These are phyloP conservation scores for Lethenteron camtschaticum DNA, from an alignment of 2,113 vertebrate genomes.

Conservation along the genomic window DNA sequence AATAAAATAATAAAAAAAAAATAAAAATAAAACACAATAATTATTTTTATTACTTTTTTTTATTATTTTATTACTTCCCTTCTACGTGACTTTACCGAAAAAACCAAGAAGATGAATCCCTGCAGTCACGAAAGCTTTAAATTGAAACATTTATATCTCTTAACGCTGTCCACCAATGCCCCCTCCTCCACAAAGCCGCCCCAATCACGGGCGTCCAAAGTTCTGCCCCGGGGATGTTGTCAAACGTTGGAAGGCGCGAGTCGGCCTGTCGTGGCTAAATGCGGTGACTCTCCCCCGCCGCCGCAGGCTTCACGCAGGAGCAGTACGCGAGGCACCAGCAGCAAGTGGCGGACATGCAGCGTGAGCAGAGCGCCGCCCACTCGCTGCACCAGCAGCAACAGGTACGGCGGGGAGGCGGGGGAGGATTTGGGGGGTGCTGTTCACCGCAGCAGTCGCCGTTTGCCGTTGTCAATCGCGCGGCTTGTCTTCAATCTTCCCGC, in stretches of 20 bases:
- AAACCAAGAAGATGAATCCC: too few species aligned
- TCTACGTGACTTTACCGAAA: too few species aligned
- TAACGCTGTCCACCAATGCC: conserved; percentile 7
- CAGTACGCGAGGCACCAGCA: conserved; percentile 69
- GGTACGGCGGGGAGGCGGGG: not conserved
- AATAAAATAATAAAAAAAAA: too few species aligned
- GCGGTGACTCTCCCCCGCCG: conserved; percentile 10
- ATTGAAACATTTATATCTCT: not conserved
- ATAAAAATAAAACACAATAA: too few species aligned
- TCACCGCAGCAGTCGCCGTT: too few species aligned
- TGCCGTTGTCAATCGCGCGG: too few species aligned
- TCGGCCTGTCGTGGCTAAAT: not conserved
- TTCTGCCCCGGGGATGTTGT: not conserved
- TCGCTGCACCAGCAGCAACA: conserved; percentile 53
- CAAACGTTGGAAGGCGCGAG: not conserved
- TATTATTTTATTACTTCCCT: too few species aligned
- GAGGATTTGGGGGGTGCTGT: too few species aligned
- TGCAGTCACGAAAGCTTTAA: too few species aligned
- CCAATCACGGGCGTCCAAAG: not conserved
- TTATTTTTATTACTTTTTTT: too few species aligned
- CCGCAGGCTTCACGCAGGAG: conserved; percentile 70
- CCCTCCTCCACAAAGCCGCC: not conserved
- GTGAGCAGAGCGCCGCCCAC: conserved; percentile 32
- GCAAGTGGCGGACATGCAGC: conserved; percentile 67
- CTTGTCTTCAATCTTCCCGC: too few species aligned